A percentile compares a stretch with the other conserved stretches of the same genome.
These are phyloP conservation scores for Todiramphus saurophagus DNA, from an alignment of 2,113 vertebrate genomes.

Conservation along the genomic window DNA sequence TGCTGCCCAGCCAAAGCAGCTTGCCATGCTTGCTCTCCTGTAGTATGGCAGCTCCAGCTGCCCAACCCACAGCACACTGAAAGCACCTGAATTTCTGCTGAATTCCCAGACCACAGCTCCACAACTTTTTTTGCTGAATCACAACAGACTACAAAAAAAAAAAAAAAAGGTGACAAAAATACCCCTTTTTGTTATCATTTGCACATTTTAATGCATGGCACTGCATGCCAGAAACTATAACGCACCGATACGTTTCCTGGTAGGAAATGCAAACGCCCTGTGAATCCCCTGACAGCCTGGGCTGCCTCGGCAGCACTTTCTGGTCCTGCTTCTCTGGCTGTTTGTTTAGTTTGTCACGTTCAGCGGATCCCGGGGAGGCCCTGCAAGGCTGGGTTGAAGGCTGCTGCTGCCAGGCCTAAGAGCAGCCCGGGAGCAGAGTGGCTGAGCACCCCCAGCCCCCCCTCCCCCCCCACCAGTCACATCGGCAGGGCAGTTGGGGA, in stretches of 20 bases:
- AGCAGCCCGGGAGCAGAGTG: rapidly evolving
- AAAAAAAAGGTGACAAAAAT: conserved; percentile 34
- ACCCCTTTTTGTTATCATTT: conserved; percentile 20
- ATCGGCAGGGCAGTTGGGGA: not conserved
- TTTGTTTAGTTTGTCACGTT: not conserved
- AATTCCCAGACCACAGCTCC: not conserved
- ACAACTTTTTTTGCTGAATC: conserved; percentile 23
- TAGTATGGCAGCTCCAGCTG: not conserved
- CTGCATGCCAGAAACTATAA: conserved; percentile 26
- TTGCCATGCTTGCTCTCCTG: not conserved
- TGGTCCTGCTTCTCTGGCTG: not conserved
- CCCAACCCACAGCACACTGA: not conserved
- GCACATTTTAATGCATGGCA: not conserved
- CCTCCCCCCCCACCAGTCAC: rapidly evolving
- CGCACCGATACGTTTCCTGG: conserved; percentile 7
- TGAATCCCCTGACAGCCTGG: not conserved
- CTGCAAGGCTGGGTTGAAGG: not conserved
- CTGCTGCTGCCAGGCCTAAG: not conserved
- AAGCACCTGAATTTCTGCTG: not conserved
- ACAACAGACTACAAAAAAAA: not conserved
- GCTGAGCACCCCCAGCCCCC: not conserved
- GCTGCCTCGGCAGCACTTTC: not conserved
- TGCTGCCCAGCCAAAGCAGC: not conserved
- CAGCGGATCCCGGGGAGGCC: rapidly evolving
- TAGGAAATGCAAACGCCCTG: conserved; percentile 27